A percentile compares a stretch with the other conserved stretches of the same genome.
These are phyloP conservation scores for Acipenser transmontanus DNA, from an alignment of 2,797 vertebrate species.

Conservation along the genomic window DNA sequence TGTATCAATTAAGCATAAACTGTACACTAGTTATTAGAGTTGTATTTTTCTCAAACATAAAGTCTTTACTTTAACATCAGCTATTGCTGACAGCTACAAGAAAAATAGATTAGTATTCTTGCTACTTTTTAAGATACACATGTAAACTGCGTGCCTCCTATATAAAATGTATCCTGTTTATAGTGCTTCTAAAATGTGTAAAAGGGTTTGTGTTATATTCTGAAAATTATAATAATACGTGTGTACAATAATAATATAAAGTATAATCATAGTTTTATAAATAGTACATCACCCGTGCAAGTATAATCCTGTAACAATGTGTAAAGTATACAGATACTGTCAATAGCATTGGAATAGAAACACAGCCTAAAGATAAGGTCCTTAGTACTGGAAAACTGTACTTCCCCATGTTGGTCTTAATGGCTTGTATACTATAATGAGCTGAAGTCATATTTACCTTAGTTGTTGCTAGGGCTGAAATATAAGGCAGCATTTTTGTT, in stretches of 20 bases:
- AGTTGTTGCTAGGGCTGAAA: background rate
- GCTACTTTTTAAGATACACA: too few relatives aligned
- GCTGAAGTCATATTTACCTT: background rate
- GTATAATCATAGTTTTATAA: background rate
- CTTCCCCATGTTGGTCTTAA: background rate
- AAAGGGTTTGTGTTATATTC: too few relatives aligned
- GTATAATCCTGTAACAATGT: background rate
- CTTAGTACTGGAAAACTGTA: background rate
- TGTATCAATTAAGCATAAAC: too few relatives aligned
- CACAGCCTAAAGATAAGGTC: background rate
- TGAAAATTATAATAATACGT: too few relatives aligned
- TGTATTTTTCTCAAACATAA: too few relatives aligned
- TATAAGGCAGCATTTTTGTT: background rate
- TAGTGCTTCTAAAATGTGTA: too few relatives aligned
- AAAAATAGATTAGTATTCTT: too few relatives aligned
- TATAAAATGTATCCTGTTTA: too few relatives aligned
- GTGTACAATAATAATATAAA: background rate
- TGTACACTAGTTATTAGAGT: too few relatives aligned
- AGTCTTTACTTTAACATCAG: too few relatives aligned
- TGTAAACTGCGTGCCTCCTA: too few relatives aligned
- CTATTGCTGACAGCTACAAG: too few relatives aligned
- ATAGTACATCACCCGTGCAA: background rate
- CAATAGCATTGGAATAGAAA: background rate
- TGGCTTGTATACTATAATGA: background rate
- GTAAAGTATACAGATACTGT: background rate